Evolutionary conservation across 2,888 invertebrate species (phyloP), one percentile per base, ranked within the genome.

Genomic region (Nomada ferruginata): DNA sequence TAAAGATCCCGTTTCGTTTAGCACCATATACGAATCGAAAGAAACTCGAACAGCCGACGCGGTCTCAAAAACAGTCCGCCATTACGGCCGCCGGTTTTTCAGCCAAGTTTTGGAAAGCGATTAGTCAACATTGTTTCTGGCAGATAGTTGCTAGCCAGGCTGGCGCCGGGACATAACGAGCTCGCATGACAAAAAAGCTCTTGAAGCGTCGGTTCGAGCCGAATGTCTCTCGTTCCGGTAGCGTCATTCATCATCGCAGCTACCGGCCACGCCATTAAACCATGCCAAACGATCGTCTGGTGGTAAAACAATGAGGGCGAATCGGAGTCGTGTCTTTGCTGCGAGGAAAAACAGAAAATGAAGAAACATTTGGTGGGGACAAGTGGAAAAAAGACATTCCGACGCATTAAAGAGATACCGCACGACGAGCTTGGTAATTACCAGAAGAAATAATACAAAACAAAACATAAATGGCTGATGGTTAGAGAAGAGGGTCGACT

Each of bases 111-210:
- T 85, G 87, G 89, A 87, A 88, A 91, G 89, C 90, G 91, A 91
- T 91, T 91, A 91, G 90, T 83, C 89, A 83, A 84, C 83, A 83
- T 78, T 80, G 83, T 85, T 79, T 77, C 81, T 73, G 85, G 78
- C 71, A 86, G 82, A 84, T 87, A 82, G 87, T 87, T 84, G 89
- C 89, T 82, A 83, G 82, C 78, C 91, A 85, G 90, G 86, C 91
- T 91, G 91, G 89, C 88, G 91, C 91, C 90, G 77, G 75, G 66
- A 78, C 90, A 85, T 90, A 90, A 91, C 91, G 89, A 91, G 89
- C 89, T 82, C 59, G 52, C 73, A 63, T 42, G 69, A 76, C 85
- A 90, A 89, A 87, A 87, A 88, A 87, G 75, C 84, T 80, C 84
- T 85, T 81, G 85, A 85, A 85, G 77, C 84, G 68, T 50, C 78